Percentiles rank a stretch among this genome's conserved stretches.
Conservation (phyloP, 2,797 vertebrate genomes). For the Varecia variegata region DNA sequence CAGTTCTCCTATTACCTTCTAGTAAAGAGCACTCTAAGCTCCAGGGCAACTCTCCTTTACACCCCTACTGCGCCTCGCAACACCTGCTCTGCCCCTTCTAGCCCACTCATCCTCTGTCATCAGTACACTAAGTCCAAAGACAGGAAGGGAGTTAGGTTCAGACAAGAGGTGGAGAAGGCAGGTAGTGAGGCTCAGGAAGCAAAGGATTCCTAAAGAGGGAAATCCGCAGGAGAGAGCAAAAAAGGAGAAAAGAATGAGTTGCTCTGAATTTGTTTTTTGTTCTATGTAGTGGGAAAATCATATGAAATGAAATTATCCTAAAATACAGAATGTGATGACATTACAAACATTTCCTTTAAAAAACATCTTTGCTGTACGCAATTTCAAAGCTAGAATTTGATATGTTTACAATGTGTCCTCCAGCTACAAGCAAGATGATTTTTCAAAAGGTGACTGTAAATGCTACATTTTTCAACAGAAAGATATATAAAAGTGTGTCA, state of each 20-base stretch:
- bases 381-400: not conserved
- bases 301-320: not conserved
- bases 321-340: not conserved
- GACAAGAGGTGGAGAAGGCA: not conserved
- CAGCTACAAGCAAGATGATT: slow-evolving; percentile 18
- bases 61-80: not conserved
- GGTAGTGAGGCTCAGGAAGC: not conserved
- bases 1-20: not conserved
- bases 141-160: not conserved
- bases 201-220: not conserved
- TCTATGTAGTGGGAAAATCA: not conserved
- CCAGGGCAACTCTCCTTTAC: not conserved
- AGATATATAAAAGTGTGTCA: slow-evolving; percentile 11
- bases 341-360: not conserved
- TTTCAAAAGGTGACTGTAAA: slow-evolving; percentile 48
- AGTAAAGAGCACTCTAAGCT: not conserved
- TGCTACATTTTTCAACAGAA: slow-evolving; percentile 48
- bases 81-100: too few relatives aligned
- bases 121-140: not conserved
- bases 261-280: not conserved
- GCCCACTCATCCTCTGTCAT: not conserved
- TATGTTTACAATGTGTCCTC: slow-evolving; percentile 3
- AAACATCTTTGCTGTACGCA: not conserved
- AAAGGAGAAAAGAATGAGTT: not conserved
- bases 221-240: not conserved